Evolutionary conservation across 2,888 invertebrate species (phyloP).

Genomic region (Lysandra bellargus): DNA sequence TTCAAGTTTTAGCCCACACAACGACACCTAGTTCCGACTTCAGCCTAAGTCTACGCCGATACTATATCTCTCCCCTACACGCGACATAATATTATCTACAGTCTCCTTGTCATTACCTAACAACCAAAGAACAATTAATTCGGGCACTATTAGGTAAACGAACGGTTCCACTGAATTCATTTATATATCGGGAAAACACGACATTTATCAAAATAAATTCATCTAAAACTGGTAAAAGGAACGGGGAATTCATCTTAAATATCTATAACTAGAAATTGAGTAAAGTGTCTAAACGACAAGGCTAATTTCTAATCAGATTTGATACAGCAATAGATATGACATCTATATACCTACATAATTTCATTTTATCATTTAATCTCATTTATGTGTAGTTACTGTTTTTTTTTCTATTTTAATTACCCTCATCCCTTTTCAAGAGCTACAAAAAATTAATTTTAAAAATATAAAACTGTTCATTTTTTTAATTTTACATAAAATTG

Average conservation of each 20-base stretch:
- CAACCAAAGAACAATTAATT: conserved; percentile 16
- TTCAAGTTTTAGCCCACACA: conserved; percentile 3
- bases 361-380: conserved; percentile 33
- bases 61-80: conserved; percentile 14
- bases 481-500: background rate
- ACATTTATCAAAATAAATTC: conserved; percentile 72
- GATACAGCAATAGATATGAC: conserved; percentile 45
- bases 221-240: conserved; percentile 65
- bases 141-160: conserved; percentile 20
- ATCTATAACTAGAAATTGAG: conserved; percentile 60
- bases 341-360: conserved; percentile 37
- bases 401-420: conserved; percentile 27
- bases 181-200: conserved; percentile 55
- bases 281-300: conserved; percentile 67
- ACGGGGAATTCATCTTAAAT: conserved; percentile 48
- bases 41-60: conserved; percentile 25
- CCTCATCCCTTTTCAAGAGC: conserved; percentile 10
- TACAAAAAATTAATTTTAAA: background rate
- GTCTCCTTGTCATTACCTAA: conserved; percentile 25
- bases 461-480: background rate
- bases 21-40: background rate
- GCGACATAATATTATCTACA: conserved; percentile 17
- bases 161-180: conserved; percentile 42
- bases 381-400: conserved; percentile 26
- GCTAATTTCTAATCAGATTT: conserved; percentile 59